These are phyloP conservation scores for Pissodes strobi DNA, from an alignment of 1,140 invertebrate genomes.

Conservation along the genomic window DNA sequence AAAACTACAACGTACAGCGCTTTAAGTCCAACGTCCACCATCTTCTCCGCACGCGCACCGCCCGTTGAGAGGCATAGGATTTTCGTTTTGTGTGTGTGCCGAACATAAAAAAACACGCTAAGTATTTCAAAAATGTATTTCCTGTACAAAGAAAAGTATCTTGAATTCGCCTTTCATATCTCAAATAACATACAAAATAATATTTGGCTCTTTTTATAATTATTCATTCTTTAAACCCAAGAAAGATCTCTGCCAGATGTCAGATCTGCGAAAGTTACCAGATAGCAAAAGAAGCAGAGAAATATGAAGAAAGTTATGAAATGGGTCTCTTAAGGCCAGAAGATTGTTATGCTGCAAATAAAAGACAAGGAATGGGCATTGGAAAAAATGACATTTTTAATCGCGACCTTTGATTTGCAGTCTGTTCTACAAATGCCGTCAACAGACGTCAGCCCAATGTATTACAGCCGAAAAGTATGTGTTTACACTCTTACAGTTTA, in stretches of 20 bases:
- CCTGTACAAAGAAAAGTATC: too few relatives aligned
- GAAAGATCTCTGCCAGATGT: constrained; percentile 7
- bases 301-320: background rate
- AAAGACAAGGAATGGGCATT: constrained; percentile 1
- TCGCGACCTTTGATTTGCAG: constrained; percentile 7
- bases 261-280: background rate
- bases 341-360: constrained; percentile 7
- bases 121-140: too few relatives aligned
- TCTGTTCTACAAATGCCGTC: constrained; percentile 1
- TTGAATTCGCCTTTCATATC: too few relatives aligned
- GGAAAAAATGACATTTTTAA: background rate
- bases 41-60: too few relatives aligned
- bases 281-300: background rate
- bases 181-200: too few relatives aligned
- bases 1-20: too few relatives aligned
- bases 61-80: too few relatives aligned
- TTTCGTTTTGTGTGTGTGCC: too few relatives aligned
- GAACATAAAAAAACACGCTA: too few relatives aligned
- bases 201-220: too few relatives aligned
- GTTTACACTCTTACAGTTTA: constrained; percentile 3
- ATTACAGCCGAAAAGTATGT: constrained; percentile 9
- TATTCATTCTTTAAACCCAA: background rate
- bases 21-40: too few relatives aligned
- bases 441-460: background rate
- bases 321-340: background rate